Conservation (phyloP, 2,888 invertebrate species). For the Pyrrhosoma nymphula region DNA sequence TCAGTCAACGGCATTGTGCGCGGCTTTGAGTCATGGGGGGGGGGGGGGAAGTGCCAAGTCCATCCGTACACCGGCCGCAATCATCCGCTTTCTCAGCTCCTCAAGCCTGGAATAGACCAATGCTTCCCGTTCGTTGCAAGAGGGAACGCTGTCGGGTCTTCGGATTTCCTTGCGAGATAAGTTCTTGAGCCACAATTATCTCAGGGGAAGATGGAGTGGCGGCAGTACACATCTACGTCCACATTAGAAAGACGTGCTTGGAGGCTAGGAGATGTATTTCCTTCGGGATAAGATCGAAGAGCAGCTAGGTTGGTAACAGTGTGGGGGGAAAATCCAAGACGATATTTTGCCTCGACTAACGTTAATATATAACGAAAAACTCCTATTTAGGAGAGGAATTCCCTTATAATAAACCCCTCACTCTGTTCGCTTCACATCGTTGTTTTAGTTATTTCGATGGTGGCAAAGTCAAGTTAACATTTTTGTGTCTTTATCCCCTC, state of each 20-base stretch:
- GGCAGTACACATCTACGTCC: not conserved
- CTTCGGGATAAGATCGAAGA: not conserved
- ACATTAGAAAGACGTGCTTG: not conserved
- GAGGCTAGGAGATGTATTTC: not conserved
- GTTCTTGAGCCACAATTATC: not conserved
- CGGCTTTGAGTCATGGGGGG: not conserved
- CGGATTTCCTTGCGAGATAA: slow-evolving; percentile 16
- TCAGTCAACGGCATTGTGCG: not conserved
- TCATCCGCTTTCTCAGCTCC: not conserved
- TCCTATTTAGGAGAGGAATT: not conserved
- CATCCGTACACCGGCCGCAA: not conserved
- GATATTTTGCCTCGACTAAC: not conserved
- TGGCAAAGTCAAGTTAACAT: no score
- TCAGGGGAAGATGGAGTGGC: not conserved
- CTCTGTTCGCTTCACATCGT: not conserved
- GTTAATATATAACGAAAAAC: not conserved
- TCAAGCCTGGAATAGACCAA: not conserved
- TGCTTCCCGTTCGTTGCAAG: not conserved
- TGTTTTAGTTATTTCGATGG: no score
- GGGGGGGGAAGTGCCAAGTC: not conserved
- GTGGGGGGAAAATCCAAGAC: not conserved
- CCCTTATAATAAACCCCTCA: not conserved
- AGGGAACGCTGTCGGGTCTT: not conserved
- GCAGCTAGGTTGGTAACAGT: not conserved
- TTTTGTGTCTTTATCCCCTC: no score